Evolutionary conservation across 2,113 vertebrate genomes (phyloP), one percentile per base, ranked within the genome.

Genomic region (Ophiodon elongatus): DNA sequence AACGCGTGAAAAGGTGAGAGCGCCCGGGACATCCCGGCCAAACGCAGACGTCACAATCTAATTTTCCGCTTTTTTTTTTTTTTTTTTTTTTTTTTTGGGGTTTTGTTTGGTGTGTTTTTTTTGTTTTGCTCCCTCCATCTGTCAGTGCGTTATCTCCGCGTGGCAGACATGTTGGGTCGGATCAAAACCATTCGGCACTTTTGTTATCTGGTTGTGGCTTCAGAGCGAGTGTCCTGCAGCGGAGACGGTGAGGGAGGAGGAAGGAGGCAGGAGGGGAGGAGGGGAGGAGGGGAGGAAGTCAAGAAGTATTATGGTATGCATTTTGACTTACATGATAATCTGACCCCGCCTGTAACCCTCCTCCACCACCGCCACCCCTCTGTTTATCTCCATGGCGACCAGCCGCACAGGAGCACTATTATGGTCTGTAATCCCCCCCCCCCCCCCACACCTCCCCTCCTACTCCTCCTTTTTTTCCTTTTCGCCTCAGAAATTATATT

Each of bases 321-420:
- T 94, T 95, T 94, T 92, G 89, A 92, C 90, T 93, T 93, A 91
- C 92, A 91, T 90, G 83, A 93, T 95, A 95, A 95, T 95, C 87
- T 95, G 93, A 96, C 93, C 93, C 93, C 31, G 86, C 79, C 85
- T 87, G 83, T 86, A 83, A 88, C 78, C 87, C 85, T 57, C 89
- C 80, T 67, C 83, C 66, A 52, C 69, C 82, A 43, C 80, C 56
- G 8, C 86, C 72, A 79, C 83, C 82, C 77, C 67, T 80, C 39
- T 85, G 89, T 82, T 90, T 85, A 91, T 96, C 83, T 80, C 95
- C 93, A 94, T 96, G 85, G 76, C 62, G 56, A 96, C 94, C 84
- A 87, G 73, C 82, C 47, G 89, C 84, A 85, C 90, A 94, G 84
- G 78, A 94, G 92, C 88, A 91, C 86, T 94, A 94, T 96, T 96